Evolutionary conservation across 2,113 vertebrate species (phyloP).

Genomic region (Cyanoderma ruficeps): DNA sequence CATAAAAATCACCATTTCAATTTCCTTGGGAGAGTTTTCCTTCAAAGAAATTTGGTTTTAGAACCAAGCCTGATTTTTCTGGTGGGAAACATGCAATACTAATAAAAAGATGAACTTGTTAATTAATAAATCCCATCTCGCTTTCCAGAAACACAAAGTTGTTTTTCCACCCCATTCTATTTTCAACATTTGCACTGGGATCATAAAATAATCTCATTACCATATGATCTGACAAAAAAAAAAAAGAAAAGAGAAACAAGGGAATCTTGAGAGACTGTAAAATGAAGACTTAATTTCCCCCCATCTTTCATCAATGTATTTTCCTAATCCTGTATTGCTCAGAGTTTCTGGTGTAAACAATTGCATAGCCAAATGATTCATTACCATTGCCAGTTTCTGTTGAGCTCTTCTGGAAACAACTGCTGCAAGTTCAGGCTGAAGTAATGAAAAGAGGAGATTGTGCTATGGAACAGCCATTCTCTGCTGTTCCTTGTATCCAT

Average conservation of each 20-base stretch:
- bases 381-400: not conserved
- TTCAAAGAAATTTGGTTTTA: not conserved
- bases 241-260: slow-evolving; percentile 1
- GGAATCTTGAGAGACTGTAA: not conserved
- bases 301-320: not conserved
- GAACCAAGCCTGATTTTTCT: not conserved
- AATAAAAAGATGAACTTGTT: slow-evolving; percentile 28
- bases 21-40: not conserved
- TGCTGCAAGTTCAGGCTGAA: not conserved
- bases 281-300: not conserved
- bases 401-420: not conserved
- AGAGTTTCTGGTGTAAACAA: not conserved
- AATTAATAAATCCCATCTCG: not conserved
- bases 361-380: not conserved
- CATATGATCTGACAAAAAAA: not conserved
- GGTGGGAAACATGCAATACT: not conserved
- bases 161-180: not conserved
- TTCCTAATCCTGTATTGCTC: not conserved
- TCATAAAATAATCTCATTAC: slow-evolving; percentile 29
- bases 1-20: not conserved
- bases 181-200: slow-evolving; percentile 10
- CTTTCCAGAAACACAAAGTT: not conserved
- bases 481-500: not conserved
- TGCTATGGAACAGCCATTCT: not conserved
- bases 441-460: not conserved